Evolutionary conservation across 2,797 vertebrate genomes (phyloP).

Genomic region (Calcarius lapponicus): DNA sequence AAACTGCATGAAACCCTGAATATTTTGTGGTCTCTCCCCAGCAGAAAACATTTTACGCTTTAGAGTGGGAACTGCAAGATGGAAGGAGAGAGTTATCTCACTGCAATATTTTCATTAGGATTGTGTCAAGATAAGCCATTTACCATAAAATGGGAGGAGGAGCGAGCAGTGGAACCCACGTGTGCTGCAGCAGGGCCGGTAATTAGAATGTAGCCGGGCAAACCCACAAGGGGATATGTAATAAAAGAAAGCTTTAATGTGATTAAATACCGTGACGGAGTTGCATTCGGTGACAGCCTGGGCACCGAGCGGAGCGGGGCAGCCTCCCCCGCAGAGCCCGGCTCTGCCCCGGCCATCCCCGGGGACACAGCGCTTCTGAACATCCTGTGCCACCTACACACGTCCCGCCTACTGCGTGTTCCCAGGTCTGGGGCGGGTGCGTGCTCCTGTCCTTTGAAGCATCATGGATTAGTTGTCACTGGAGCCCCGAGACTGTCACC

Average conservation of each 20-base stretch:
- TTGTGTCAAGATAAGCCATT: background rate
- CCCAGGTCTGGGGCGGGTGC: accelerated
- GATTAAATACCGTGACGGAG: constrained; percentile 94
- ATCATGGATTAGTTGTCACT: accelerated
- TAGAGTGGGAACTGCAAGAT: background rate
- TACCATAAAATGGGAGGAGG: constrained; percentile 31
- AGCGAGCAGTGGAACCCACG: background rate
- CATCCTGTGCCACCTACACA: background rate
- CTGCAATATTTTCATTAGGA: background rate
- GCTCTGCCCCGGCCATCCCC: constrained; percentile 31
- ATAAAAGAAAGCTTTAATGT: constrained; percentile 93
- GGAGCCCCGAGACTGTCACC: background rate
- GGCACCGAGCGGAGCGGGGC: constrained; percentile 18
- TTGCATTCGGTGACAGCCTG: constrained; percentile 71
- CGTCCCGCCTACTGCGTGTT: background rate
- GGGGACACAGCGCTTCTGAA: background rate
- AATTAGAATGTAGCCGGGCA: constrained; percentile 86
- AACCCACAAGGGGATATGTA: constrained; percentile 86
- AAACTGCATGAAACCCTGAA: background rate
- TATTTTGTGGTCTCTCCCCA: background rate
- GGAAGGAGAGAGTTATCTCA: background rate
- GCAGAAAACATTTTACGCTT: background rate
- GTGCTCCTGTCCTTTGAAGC: background rate
- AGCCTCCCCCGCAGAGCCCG: constrained; percentile 78
- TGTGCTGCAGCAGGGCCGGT: constrained; percentile 82